Evolutionary conservation across 2,113 vertebrate species (phyloP), one percentile per base, ranked within the genome.

Genomic region (Oreotragus oreotragus): DNA sequence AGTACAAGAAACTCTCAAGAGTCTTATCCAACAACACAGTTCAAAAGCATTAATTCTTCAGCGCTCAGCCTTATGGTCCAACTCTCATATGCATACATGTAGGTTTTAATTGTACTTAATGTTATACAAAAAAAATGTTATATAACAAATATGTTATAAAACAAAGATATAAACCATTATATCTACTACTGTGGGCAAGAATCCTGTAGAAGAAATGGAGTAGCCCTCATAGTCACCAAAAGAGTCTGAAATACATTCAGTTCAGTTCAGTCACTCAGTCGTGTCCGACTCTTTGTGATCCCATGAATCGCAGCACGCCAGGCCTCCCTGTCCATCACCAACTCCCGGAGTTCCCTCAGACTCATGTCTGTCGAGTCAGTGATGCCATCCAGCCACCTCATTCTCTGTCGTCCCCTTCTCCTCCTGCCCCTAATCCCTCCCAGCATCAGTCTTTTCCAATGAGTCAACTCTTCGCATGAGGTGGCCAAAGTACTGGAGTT

Each of bases 261-360:
- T 64, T n/a, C 30, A 64, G 30, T 64, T 64, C 60, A 33, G 60
- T 62, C 1, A 0, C 60, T 62, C 62, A 66, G 33, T n/a, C 8
- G 0, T 66, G 16, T 66, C 62, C 2, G 17, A 66, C 33, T 66
- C 33, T n/a, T 64, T 66, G 16, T 7, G 1, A 66, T 8, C 33
- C 62, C 62, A 1, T 66, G 33, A 17, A n/a, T 16, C 1, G 3
- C 17, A n/a, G 62, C 15, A n/a, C 0, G 2, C 33, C 33, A 66
- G 62, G 33, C 33, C n/a, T n/a, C 62, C 62, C 62, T 66, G 33
- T n/a, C 33, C 62, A n/a, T 66, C 33, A n/a, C 62, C 62, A 66
- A n/a, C 33, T 66, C 62, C 62, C 7, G 45, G 45, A 45, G 45
- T 45, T 45, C 45, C 6, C 7, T 45, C 45, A 45, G 45, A 45